Conservation (phyloP, 2,888 invertebrate genomes). For the Deilephila elpenor region DNA sequence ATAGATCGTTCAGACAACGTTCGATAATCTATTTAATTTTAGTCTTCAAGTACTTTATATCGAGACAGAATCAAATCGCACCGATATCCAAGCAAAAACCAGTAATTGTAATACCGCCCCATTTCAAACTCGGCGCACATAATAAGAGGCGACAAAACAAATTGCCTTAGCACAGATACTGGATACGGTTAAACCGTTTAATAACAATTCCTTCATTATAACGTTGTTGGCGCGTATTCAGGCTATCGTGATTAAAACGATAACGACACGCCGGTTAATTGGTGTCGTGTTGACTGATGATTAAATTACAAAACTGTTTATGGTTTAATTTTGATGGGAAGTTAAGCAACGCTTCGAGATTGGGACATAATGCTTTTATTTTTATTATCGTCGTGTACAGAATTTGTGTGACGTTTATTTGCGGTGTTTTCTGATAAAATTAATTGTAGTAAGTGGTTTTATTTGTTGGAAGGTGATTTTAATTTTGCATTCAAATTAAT, state of each 20-base stretch:
- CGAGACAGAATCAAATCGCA: background rate
- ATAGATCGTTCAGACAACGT: background rate
- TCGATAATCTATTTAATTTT: background rate
- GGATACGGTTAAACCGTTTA: slow-evolving; percentile 29
- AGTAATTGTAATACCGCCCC: background rate
- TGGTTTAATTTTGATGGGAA: background rate
- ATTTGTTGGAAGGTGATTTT: background rate
- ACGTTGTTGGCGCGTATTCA: slow-evolving; percentile 35
- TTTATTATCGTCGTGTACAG: background rate
- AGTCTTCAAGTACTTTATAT: background rate
- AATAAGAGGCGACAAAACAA: slow-evolving; percentile 29
- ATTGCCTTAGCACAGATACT: slow-evolving; percentile 26
- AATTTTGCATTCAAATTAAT: background rate
- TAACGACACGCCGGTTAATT: slow-evolving; percentile 45
- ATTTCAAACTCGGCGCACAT: slow-evolving; percentile 14
- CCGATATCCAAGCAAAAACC: slow-evolving; percentile 1
- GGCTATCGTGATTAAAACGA: slow-evolving; percentile 44
- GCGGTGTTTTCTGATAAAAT: background rate
- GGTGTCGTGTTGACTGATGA: slow-evolving; percentile 44
- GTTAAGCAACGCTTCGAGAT: slow-evolving; percentile 6
- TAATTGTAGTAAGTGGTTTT: background rate
- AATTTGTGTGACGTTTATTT: background rate
- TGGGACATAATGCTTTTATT: slow-evolving; percentile 2
- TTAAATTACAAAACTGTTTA: slow-evolving; percentile 6
- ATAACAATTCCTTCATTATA: slow-evolving; percentile 34